Percentiles rank a stretch among this genome's conserved stretches.
Evolutionary conservation across 2,113 vertebrate species (phyloP).

Genomic region (Erpornis zantholeuca): DNA sequence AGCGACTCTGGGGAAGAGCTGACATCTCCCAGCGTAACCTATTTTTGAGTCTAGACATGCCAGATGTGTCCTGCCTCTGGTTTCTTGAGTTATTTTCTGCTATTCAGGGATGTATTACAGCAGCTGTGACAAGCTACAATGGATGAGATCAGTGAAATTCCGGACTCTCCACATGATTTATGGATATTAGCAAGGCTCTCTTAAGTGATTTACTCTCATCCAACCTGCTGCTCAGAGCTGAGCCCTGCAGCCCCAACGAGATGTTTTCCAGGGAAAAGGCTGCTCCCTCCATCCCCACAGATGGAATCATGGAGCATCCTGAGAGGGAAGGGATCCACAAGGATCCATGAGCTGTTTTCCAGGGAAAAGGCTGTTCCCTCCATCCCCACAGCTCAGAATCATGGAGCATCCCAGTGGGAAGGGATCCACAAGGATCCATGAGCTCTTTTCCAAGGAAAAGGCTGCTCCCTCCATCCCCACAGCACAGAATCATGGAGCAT

Average conservation of each 20-base stretch:
- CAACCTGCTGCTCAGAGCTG: background rate
- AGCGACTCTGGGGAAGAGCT: background rate
- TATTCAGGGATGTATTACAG: background rate
- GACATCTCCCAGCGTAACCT: background rate
- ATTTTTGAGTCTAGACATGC: conserved; percentile 3
- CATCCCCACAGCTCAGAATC: background rate
- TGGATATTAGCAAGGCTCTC: background rate
- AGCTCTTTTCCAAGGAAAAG: background rate
- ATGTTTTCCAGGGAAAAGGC: background rate
- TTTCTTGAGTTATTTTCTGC: background rate
- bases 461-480: background rate
- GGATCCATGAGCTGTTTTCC: background rate
- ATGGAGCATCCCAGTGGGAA: background rate
- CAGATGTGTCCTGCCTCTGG: conserved; percentile 21
- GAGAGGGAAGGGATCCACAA: background rate
- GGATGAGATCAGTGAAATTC: background rate
- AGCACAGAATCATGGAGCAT: too few species aligned
- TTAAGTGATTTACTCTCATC: background rate
- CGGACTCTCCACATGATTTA: background rate
- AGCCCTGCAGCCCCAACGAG: background rate
- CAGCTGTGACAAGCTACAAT: background rate
- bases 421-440: background rate
- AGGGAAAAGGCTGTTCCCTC: background rate
- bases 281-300: background rate
- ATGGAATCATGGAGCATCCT: too few species aligned